phyloP scores from a whole-genome alignment of 2,113 vertebrate species.

The Lamprologus tigripictilis region DNA sequence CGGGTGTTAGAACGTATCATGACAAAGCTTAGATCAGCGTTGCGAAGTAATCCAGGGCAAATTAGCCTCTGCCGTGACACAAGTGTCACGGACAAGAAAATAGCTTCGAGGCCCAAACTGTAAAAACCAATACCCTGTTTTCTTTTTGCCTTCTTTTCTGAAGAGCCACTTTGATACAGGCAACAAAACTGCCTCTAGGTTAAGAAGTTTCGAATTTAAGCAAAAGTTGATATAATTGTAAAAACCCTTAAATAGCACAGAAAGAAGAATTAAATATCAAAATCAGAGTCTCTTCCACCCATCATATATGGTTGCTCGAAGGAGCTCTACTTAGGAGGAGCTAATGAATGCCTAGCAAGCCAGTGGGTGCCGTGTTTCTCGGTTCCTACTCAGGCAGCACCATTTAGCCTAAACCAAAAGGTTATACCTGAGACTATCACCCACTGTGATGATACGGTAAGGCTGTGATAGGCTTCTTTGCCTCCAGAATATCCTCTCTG shows the following conservation, averaged over 20 bases:
- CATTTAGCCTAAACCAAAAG: not conserved
- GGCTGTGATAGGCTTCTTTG: not conserved
- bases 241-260: not conserved
- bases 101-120: constrained; percentile 29
- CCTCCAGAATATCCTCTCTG: not conserved
- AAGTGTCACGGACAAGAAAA: constrained; percentile 27
- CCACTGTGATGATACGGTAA: not conserved
- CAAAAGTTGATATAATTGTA: not conserved
- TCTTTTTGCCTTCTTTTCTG: not conserved
- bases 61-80: constrained; percentile 45
- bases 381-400: not conserved
- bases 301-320: not conserved
- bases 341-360: not conserved
- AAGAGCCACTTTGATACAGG: not conserved
- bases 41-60: constrained; percentile 42
- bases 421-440: not conserved
- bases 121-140: constrained; percentile 7
- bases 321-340: not conserved
- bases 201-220: not conserved
- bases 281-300: not conserved
- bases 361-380: not conserved
- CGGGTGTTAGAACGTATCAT: constrained; percentile 41
- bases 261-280: not conserved
- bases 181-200: not conserved
- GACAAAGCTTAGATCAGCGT: constrained; percentile 45